These are phyloP conservation scores for Elgaria multicarinata DNA, from an alignment of 2,113 vertebrate genomes.

Conservation along the genomic window DNA sequence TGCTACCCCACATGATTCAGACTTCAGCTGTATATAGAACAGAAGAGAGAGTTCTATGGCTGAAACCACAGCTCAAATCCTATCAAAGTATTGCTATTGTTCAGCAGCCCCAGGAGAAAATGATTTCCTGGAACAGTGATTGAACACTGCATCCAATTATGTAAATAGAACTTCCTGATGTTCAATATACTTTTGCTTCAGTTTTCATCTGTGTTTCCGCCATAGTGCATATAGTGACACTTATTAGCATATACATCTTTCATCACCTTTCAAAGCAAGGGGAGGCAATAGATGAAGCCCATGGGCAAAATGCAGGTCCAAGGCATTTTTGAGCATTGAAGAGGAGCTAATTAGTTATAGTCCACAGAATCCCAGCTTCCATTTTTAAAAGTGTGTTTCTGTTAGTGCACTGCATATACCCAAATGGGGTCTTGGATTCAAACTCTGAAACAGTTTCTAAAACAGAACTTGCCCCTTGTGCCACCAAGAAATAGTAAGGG, in stretches of 20 bases:
- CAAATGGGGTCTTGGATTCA: not conserved
- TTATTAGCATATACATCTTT: not conserved
- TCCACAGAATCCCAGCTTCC: not conserved
- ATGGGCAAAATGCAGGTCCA: not conserved
- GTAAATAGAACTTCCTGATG: not conserved
- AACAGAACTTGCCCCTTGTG: not conserved
- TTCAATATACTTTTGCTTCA: constrained; percentile 23
- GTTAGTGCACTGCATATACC: not conserved
- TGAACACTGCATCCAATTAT: constrained; percentile 7
- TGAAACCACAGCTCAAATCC: constrained; percentile 10
- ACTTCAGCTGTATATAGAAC: not conserved
- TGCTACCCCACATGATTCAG: constrained; percentile 7
- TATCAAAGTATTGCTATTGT: constrained; percentile 23
- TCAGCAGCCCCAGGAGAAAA: not conserved
- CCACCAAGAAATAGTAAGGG: not conserved
- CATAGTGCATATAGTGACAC: rapidly evolving
- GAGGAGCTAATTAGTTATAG: not conserved
- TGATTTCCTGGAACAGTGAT: constrained; percentile 32
- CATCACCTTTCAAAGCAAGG: not conserved
- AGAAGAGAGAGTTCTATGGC: constrained; percentile 1
- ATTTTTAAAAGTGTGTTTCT: not conserved
- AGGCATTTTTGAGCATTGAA: not conserved
- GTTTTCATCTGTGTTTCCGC: constrained; percentile 2
- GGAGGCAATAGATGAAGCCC: not conserved
- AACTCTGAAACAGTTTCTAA: not conserved